Conservation (phyloP, 2,113 vertebrate genomes). For the Dolichallabes microphthalmus region DNA sequence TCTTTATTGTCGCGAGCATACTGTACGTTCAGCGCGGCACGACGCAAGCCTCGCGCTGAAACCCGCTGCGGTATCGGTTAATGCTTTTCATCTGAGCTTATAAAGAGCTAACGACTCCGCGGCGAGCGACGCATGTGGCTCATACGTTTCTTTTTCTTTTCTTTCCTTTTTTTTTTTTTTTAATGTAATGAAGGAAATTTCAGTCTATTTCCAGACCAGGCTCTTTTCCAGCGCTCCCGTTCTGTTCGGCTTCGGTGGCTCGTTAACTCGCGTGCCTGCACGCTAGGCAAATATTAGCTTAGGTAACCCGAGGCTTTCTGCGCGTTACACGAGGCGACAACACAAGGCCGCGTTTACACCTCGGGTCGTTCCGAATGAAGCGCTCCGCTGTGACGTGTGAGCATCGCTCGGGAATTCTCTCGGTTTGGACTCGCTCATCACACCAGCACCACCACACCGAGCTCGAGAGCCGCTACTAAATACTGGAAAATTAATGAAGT, state of each 20-base stretch:
- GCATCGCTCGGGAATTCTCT: conserved; percentile 70
- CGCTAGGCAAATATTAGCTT: conserved; percentile 75
- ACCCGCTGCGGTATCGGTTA: conserved; percentile 88
- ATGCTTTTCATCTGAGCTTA: conserved; percentile 94
- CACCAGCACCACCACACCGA: conserved; percentile 16
- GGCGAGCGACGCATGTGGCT: conserved; percentile 85
- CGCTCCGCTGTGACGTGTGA: conserved; percentile 56
- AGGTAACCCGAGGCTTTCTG: conserved; percentile 70
- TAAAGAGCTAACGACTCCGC: conserved; percentile 91
- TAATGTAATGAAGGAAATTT: conserved; percentile 82
- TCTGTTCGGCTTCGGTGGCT: conserved; percentile 69
- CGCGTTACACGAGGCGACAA: conserved; percentile 58
- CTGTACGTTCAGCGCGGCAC: conserved; percentile 75
- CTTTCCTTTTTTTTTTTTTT: not conserved
- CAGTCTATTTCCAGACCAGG: conserved; percentile 78
- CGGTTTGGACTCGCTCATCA: not conserved
- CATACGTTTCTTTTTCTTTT: conserved; percentile 68
- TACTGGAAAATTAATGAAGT: conserved; percentile 12
- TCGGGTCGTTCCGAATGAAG: conserved; percentile 55
- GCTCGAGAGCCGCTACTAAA: conserved; percentile 8
- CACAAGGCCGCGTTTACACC: conserved; percentile 62
- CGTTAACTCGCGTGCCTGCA: conserved; percentile 64
- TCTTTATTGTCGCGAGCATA: conserved; percentile 83
- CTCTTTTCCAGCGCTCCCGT: conserved; percentile 68
- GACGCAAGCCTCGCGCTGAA: conserved; percentile 76